Conservation (phyloP, 2,888 invertebrate genomes). For the Drosophila paramelanica region DNA sequence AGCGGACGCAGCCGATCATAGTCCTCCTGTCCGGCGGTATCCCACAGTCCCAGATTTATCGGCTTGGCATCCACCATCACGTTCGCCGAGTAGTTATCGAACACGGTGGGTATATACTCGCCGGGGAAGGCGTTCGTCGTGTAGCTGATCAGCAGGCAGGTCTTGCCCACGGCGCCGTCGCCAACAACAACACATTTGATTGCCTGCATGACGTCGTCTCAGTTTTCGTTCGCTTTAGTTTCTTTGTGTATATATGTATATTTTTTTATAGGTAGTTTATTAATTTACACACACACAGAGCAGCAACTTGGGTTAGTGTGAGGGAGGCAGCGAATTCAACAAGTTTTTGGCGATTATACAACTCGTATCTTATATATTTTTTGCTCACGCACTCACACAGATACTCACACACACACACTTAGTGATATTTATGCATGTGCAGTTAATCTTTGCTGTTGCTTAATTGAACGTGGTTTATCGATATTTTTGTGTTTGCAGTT, state of each 20-base stretch:
- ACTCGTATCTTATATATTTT: slow-evolving; percentile 45
- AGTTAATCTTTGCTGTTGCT: slow-evolving; percentile 25
- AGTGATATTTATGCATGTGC: slow-evolving; percentile 7
- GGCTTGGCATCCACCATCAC: slow-evolving; percentile 84
- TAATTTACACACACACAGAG: slow-evolving; percentile 52
- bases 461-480: background rate
- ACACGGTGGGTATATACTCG: slow-evolving; percentile 84
- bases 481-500: slow-evolving; percentile 21
- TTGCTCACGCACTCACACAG: slow-evolving; percentile 48
- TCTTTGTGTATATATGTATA: slow-evolving; percentile 41
- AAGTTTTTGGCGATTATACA: slow-evolving; percentile 78
- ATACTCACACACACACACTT: slow-evolving; percentile 24
- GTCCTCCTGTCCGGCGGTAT: slow-evolving; percentile 84
- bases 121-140: slow-evolving; percentile 84
- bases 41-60: slow-evolving; percentile 83
- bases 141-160: slow-evolving; percentile 84
- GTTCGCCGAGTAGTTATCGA: slow-evolving; percentile 84
- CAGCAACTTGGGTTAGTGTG: slow-evolving; percentile 23
- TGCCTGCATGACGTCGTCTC: slow-evolving; percentile 81
- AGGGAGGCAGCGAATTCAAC: slow-evolving; percentile 55
- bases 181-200: slow-evolving; percentile 84
- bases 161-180: slow-evolving; percentile 84
- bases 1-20: slow-evolving; percentile 83
- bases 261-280: slow-evolving; percentile 48
- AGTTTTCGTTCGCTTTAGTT: slow-evolving; percentile 38